Conservation (phyloP, 2,888 invertebrate species). For the Orchesellides sinensis region DNA sequence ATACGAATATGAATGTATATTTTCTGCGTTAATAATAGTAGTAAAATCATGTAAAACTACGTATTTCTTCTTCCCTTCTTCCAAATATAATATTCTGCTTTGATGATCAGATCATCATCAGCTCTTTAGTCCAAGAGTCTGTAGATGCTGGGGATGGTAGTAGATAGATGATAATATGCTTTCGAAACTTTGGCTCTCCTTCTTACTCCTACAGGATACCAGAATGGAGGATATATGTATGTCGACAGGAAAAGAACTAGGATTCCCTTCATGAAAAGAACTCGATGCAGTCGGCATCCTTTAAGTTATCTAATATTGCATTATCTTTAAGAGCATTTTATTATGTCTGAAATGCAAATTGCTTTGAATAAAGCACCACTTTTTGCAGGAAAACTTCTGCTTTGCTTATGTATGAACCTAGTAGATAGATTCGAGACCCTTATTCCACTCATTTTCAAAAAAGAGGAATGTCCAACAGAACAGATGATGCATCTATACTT, state of each 20-base stretch:
- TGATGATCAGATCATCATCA: conserved; percentile 62
- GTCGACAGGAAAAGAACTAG: neutral
- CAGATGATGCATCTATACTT: neutral
- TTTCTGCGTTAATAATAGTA: too few species aligned
- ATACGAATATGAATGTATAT: too few species aligned
- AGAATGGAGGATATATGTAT: neutral
- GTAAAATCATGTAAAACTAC: neutral
- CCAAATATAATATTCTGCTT: conserved; percentile 23
- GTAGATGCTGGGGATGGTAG: neutral
- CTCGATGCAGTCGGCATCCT: conserved; percentile 12
- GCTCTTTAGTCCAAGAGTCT: conserved; percentile 12
- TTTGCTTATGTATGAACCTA: neutral
- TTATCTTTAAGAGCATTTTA: conserved; percentile 53
- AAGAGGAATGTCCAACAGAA: conserved; percentile 11
- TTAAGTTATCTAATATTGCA: conserved; percentile 39
- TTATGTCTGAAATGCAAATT: conserved; percentile 60
- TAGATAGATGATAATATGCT: neutral
- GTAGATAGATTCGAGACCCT: neutral
- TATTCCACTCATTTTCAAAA: neutral
- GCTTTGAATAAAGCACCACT: conserved; percentile 41
- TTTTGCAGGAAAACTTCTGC: neutral
- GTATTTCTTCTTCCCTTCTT: neutral
- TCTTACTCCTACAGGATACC: neutral
- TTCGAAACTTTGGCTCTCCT: neutral
- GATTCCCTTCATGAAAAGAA: neutral